Evolutionary conservation across 2,113 vertebrate species (phyloP), one percentile per base, ranked within the genome.

Genomic region (Polyodon spathula): DNA sequence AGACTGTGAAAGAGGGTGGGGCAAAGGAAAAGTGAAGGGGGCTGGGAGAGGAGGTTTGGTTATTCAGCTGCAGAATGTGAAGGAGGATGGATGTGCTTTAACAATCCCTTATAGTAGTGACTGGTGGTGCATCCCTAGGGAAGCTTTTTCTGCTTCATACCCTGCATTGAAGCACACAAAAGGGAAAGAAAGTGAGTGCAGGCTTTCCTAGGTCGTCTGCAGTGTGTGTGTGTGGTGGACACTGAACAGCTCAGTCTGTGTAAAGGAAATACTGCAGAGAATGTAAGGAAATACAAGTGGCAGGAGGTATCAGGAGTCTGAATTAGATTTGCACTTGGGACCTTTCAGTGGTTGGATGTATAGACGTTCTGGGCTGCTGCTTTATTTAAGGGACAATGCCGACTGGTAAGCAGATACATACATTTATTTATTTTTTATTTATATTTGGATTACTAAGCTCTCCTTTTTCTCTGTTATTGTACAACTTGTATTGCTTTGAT

Each of bases 351-450:
- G 11, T 63, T 39, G 63, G 57, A 64, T 59, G 54, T 64, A 48
- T 43, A n/a, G 37, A 10, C 15, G 10, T 43, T 41, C 27, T 27
- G 50, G 50, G 27, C 9, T 11, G 40, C 16, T 38, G 10, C 6
- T n/a, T 54, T 27, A 17, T 8, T 40, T 51, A 50, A 64, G 61
- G 59, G 61, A 65, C 61, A 40, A 72, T 72, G 71, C 71, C 71
- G 42, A 72, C 71, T 65, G 71, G 71, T 72, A 59, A 67, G 71
- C 58, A 42, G 14, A 42, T 17, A 27, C 44, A 15, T 37, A 37
- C 17, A 61, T 37, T 61, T 7, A 9, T 44, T 44, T 44, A 44
- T 9, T 12, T 12, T 12, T 44, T 44, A 44, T 54, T 16, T 53
- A 11, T 37, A 39, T 40, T 6, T 6, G 12, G 8, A 10, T 40